Evolutionary conservation across 2,113 vertebrate genomes (phyloP).

Genomic region (Nicator chloris): DNA sequence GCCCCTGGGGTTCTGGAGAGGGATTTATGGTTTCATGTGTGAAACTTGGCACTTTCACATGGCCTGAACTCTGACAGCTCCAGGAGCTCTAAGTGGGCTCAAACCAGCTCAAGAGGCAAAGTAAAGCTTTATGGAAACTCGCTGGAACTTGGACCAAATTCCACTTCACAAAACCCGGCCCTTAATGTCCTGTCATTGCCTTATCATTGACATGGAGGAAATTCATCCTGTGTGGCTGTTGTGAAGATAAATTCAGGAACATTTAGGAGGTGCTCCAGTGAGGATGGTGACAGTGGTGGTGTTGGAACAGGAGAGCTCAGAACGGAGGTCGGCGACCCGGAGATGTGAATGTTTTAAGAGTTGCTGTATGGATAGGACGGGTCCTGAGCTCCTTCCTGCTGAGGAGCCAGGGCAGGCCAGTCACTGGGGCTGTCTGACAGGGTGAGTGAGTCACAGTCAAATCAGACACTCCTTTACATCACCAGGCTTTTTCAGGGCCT

Average conservation of each 20-base stretch:
- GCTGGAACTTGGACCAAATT: background rate
- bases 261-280: background rate
- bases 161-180: background rate
- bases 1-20: conserved; percentile 13
- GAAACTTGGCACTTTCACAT: conserved; percentile 41
- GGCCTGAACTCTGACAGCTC: background rate
- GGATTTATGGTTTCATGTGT: conserved; percentile 55
- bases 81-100: background rate
- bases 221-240: background rate
- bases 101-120: background rate
- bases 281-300: background rate
- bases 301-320: background rate
- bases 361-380: background rate
- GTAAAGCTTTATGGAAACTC: background rate
- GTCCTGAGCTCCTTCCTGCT: background rate
- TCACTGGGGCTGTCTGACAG: background rate
- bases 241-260: background rate
- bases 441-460: background rate
- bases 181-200: background rate
- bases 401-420: background rate
- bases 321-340: rapidly evolving
- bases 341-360: background rate
- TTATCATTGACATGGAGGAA: background rate
- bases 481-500: background rate
- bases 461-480: background rate